A percentile compares a stretch with the other conserved stretches of the same genome.
Evolutionary conservation across 1,140 invertebrate species (phyloP).

Genomic region (Drosophila ironensis): DNA sequence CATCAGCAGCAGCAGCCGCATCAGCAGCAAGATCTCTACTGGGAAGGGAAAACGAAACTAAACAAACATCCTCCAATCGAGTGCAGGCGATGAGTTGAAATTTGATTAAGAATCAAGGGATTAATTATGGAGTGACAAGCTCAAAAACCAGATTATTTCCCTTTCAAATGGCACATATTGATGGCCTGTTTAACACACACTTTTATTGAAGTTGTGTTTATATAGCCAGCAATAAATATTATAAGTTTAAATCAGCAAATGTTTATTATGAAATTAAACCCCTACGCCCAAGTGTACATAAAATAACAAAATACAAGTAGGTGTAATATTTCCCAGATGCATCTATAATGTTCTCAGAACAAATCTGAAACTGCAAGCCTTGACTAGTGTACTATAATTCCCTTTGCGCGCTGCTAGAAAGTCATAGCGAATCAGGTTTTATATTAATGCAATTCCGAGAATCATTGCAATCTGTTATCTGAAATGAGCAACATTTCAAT

Average conservation of each 20-base stretch:
- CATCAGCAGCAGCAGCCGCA: background rate
- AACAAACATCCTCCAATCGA: constrained; percentile 9
- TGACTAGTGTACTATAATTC: background rate
- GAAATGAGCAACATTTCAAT: constrained; percentile 17
- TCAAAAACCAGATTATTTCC: background rate
- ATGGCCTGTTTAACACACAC: too few species aligned
- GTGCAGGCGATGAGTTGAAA: background rate
- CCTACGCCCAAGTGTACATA: background rate
- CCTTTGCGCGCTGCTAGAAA: background rate
- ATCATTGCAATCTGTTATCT: constrained; percentile 23
- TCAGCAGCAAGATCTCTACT: too few species aligned
- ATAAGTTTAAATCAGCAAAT: background rate
- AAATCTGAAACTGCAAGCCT: constrained; percentile 9
- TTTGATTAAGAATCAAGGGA: constrained; percentile 19
- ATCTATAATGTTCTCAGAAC: constrained; percentile 28
- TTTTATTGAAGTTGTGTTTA: background rate
- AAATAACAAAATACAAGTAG: background rate
- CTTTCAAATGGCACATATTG: too few species aligned
- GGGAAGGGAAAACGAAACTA: background rate
- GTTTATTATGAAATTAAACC: background rate
- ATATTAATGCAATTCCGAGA: background rate
- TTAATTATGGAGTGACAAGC: background rate
- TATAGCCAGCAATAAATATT: too few species aligned
- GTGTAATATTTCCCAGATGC: background rate
- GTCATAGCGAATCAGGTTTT: constrained; percentile 8